Percentiles rank a stretch among this genome's conserved stretches.
Conservation (phyloP, 2,113 vertebrate genomes). For the Anguilla japonica region DNA sequence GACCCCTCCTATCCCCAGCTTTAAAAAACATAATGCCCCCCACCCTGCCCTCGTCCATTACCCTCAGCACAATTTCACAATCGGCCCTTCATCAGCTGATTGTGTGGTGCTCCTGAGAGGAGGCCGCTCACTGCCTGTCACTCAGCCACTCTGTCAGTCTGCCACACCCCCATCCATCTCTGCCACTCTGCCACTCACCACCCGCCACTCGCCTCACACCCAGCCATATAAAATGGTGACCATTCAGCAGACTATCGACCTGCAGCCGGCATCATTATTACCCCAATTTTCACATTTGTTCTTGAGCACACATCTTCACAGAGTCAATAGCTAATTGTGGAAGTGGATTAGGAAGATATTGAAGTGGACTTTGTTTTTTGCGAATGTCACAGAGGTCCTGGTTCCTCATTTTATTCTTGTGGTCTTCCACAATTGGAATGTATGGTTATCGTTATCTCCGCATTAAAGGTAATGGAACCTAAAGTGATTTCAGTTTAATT, state of each 20-base stretch:
- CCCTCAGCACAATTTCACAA: neutral
- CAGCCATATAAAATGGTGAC: neutral
- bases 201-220: neutral
- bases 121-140: neutral
- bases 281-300: neutral
- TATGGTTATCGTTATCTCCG: no score
- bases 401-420: neutral
- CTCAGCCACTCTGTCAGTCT: neutral
- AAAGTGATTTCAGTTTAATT: neutral
- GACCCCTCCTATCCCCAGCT: no score
- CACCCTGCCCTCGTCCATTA: neutral
- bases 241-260: neutral
- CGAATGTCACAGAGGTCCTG: no score
- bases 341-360: neutral
- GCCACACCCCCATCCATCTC: neutral
- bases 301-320: neutral
- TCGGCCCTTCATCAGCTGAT: neutral
- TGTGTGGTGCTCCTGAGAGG: neutral
- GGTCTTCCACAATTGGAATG: neutral
- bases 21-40: no score
- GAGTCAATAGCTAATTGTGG: neutral
- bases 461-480: conserved; percentile 13
- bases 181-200: neutral
- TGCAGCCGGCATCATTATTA: neutral
- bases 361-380: neutral